Base-by-base conservation (phyloP, 1,140 invertebrate genomes). In the Hermetia illucens region DNA sequence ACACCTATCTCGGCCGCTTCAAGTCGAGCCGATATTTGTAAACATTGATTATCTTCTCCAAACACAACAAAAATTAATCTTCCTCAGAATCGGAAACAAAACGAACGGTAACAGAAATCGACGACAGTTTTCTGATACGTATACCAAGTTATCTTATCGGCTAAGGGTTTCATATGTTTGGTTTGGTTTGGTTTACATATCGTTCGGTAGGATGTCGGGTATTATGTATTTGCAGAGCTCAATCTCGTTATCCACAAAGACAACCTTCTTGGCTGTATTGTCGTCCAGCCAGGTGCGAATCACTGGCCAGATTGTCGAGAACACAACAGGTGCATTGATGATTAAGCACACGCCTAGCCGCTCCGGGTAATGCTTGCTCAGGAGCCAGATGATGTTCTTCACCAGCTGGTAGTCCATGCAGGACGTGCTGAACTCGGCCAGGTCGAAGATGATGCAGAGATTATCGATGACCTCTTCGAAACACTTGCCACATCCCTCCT, bases 401-500 rank as follows among this genome's bases (percentile, higher is more conserved):
- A 82, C 68, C 37, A 82, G 65, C 53, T 79, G 77, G 53, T 82
- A 81, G 48, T 82, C 78, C 79, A 82, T 81, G 50, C 75, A 79
- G 15, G 64, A 70, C 21, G 80, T 56, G 25, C 74, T 77, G 51
- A 83, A 82, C 39, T 75, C 74, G 36, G 73, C 71, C 36, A 83
- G 50, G 50, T 83, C 79, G 61, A 83, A 82, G 18, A 83, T 72
- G 47, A 82, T 80, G 49, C 79, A 82, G 3, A 82, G 51, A 49
- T 78, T 80, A 55, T 82, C 79, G n/a, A 79, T 68, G 3, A 82
- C 76, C 58, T 80, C 77, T 52, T 82, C 79, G 58, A 81, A 78
- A 63, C 77, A 80, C 55, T 69, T 75, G 49, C 79, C 77, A 55
- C 77, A 79, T 3, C 76, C 77, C 51, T 77, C 72, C 58, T 82